These are phyloP conservation scores for Gymnobelideus leadbeateri DNA, from an alignment of 2,113 vertebrate genomes.

Conservation along the genomic window DNA sequence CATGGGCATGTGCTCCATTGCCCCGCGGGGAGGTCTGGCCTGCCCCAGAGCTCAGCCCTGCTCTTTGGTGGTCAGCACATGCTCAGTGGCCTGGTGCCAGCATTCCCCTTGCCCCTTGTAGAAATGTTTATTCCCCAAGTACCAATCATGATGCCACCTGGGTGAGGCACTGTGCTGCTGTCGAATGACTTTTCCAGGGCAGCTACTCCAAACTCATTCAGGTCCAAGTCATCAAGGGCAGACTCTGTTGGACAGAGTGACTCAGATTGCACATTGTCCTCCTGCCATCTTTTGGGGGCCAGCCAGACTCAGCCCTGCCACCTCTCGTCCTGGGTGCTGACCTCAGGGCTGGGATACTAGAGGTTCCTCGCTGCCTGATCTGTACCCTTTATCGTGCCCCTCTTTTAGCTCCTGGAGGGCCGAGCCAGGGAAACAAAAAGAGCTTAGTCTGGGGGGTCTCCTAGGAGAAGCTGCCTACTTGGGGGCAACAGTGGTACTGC, in stretches of 20 bases:
- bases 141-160: conserved; percentile 93
- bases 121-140: conserved; percentile 74
- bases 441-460: not conserved
- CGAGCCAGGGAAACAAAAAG: not conserved
- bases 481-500: not conserved
- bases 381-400: not conserved
- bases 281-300: not conserved
- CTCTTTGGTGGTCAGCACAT: not conserved
- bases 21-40: not conserved
- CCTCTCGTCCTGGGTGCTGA: not conserved
- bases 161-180: conserved; percentile 88
- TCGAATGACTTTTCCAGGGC: conserved; percentile 97
- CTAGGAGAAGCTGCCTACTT: not conserved
- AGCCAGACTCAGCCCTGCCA: not conserved
- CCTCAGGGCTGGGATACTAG: not conserved
- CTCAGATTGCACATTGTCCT: conserved; percentile 74
- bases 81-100: not conserved
- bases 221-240: conserved; percentile 95
- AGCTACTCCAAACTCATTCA: conserved; percentile 97
- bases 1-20: not conserved
- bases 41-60: not conserved
- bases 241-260: conserved; percentile 90
- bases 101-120: not conserved
- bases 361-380: not conserved
- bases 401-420: not conserved